Conservation (phyloP, 2,888 invertebrate genomes). For the Ryuthela nishihirai region DNA sequence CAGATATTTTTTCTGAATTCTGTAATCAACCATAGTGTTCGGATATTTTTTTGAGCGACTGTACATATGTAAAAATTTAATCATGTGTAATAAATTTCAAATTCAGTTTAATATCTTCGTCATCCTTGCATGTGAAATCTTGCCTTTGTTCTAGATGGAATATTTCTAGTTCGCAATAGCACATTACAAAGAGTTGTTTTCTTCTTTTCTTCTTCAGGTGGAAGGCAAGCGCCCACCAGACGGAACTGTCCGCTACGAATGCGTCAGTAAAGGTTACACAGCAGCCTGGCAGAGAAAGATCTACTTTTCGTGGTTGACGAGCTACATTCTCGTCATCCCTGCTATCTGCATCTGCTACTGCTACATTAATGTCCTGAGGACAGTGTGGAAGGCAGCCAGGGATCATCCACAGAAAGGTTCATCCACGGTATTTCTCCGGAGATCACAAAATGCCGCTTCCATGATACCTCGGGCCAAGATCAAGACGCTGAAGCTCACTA, state of each 20-base stretch:
- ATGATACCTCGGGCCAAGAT: constrained; percentile 53
- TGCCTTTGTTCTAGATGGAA: not conserved
- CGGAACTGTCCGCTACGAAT: constrained; percentile 46
- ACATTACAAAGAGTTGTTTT: not conserved
- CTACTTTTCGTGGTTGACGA: constrained; percentile 52
- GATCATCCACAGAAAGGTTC: constrained; percentile 12
- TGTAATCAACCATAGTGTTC: no score
- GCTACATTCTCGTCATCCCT: constrained; percentile 52
- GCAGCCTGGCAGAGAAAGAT: constrained; percentile 53
- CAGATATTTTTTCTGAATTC: no score
- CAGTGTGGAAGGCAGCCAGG: constrained; percentile 47
- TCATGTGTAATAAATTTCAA: no score
- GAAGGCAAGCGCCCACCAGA: constrained; percentile 46
- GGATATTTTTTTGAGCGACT: no score
- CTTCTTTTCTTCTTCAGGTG: constrained; percentile 41
- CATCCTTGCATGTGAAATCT: not conserved
- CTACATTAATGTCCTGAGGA: constrained; percentile 52
- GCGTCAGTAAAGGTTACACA: constrained; percentile 51
- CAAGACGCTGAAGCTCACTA: constrained; percentile 53
- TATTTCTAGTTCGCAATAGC: no score
- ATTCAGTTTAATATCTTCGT: not conserved
- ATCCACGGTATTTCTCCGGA: constrained; percentile 15
- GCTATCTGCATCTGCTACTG: constrained; percentile 51
- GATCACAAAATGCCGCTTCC: constrained; percentile 40
- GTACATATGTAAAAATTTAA: no score